Base-by-base conservation (phyloP, 2,113 vertebrate genomes). In the Mesoclemmys tuberculata region DNA sequence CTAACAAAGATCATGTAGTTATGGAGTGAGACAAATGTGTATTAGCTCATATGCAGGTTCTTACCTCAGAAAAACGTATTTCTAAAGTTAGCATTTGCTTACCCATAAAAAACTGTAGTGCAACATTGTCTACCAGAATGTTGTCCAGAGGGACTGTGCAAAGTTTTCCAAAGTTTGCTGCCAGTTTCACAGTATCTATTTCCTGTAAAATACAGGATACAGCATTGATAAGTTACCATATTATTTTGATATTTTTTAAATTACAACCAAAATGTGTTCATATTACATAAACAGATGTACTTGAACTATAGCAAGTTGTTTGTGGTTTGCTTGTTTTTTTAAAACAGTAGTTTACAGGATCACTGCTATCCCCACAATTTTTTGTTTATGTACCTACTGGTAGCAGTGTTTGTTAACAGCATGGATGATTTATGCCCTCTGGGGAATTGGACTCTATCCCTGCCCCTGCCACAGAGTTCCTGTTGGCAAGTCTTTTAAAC, bases 71-170 rank as follows among this genome's bases (percentile, higher is more conserved):
- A 85, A 52, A 89, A 74, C 2, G 18, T 35, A 3, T 38, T 5
- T 31, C 51, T 86, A 9, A 87, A 95, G 87, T 22, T 80, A 82
- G 55, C n/a, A 80, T 96, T 93, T 74, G 94, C 98, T 98, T 98
- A 99, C 99, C 99, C 99, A 99, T 99, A 98, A 99, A 99, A 98
- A 99, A 99, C 41, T 99, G 99, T 98, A 99, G 99, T 93, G 99
- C 99, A 96, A 99, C 99, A 98, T 99, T 99, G 98, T 99, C 99
- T 97, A 99, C 98, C 86, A 99, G 98, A 98, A 99, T 99, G 97
- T 99, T 99, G 97, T 99, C 99, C 99, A 99, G 94, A 14, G 99
- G 99, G 96, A 99, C 99, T 97, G 99, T 99, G 97, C 99, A 99
- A 98, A 99, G 98, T 98, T 99, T 99, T 97, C 99, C 99, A 97